phyloP scores from a whole-genome alignment of 1,140 invertebrate species.

The Hyphantria cunea region DNA sequence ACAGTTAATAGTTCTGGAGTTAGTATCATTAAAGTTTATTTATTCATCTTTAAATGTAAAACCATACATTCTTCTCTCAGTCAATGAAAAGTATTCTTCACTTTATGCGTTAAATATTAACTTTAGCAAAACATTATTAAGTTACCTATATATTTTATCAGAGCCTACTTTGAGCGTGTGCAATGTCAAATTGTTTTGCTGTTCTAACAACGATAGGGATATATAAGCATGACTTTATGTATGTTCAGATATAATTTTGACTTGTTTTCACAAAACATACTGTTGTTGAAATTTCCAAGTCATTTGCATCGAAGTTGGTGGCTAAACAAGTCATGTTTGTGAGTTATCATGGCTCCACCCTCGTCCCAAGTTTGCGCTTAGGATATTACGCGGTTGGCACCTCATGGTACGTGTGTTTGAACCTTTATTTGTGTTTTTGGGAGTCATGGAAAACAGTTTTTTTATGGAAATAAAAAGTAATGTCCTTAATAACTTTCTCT shows the following conservation, averaged over 20 bases:
- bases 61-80: too few relatives aligned
- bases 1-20: too few relatives aligned
- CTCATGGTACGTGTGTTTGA: conserved; percentile 6
- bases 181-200: not conserved
- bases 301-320: conserved; percentile 12
- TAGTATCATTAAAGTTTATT: too few relatives aligned
- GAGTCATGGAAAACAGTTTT: conserved; percentile 5
- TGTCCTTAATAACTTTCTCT: not conserved
- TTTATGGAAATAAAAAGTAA: conserved; percentile 14
- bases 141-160: not conserved
- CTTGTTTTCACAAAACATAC: not conserved
- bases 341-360: conserved; percentile 20
- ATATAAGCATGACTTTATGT: not conserved
- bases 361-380: not conserved
- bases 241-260: not conserved
- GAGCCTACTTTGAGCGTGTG: not conserved
- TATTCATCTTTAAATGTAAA: too few relatives aligned
- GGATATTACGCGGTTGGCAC: conserved; percentile 9
- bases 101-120: too few relatives aligned
- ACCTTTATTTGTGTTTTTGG: conserved; percentile 23
- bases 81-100: too few relatives aligned
- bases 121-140: not conserved
- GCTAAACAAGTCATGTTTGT: conserved; percentile 18
- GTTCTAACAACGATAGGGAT: not conserved
- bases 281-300: conserved; percentile 12